Base-by-base conservation (phyloP, 2,797 vertebrate species). In the Cynodonichthys magdalenae region DNA sequence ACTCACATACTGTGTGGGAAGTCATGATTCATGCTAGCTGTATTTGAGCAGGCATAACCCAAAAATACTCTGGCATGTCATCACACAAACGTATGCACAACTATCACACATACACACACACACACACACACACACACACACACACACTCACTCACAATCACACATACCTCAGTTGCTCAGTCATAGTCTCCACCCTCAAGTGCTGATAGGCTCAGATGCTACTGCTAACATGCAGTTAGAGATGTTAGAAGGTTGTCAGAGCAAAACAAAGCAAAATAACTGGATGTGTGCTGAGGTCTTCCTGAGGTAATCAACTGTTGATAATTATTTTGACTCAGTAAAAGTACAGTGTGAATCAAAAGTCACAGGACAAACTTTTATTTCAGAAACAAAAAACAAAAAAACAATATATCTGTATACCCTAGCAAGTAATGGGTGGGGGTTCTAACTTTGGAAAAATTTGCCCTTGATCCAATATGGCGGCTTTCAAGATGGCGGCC, bases 1-100 rank as follows among this genome's bases (percentile, higher is more conserved):
- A 83, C 89, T 93, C 90, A 90, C 89, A 89, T 86, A 88, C 90
- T 90, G 89, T 93, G 93, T 94, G 90, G 92, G 93, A 93, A 93
- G 92, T 93, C 92, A 93, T 94, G 93, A 94, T 94, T 94, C 92
- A 94, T 89, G 80, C 91, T 83, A 88, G 92, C 89, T 89, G 88
- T 88, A 87, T 91, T 92, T 91, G 87, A 92, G 86, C 82, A 89
- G 74, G 75, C 89, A 87, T 73, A 65, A 81, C 73, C 89, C 84
- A 82, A 89, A 89, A 92, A 93, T 92, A 93, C 87, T 85, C 86
- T 57, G 76, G 86, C 87, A 90, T 90, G 81, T 85, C 63, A 84
- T 84, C 77, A 74, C 83, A 71, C 82, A 65, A 59, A 80, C 80
- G 81, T 79, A 81, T 39, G 76, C 81, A 80, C 83, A 80, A 66